Base-by-base conservation (phyloP, 1,140 invertebrate genomes). In the Aleiodes sp. region DNA sequence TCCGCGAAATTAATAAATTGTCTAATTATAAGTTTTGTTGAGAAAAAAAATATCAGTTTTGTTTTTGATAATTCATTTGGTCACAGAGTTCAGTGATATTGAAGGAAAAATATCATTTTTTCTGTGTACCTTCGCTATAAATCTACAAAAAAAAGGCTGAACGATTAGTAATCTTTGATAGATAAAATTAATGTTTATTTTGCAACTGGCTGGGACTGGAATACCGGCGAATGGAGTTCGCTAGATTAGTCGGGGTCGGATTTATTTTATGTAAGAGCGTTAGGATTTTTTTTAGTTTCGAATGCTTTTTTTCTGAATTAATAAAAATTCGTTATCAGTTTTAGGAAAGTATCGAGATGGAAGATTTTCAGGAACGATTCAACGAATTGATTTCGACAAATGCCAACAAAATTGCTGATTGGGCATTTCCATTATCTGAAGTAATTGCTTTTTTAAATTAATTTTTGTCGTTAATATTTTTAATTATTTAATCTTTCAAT, bases 121-220 rank as follows among this genome's bases (percentile, higher is more conserved):
- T 12, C 3, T 26, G 46, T 46, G 26, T 2, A 52, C 16, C 26
- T 26, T 10, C 10, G 8, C 2, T 7, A 43, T 2, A 52, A 43
- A 16, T 16, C 46, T 10, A 3, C 12, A 24, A 9, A 52, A 52
- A 52, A 3, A 16, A 26, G 46, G n/a, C n/a, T n/a, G n/a, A n/a
- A n/a, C n/a, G n/a, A 52, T 52, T 52, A 52, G 46, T 24, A 52
- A 52, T 52, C 46, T 52, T 24, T 16, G 46, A 52, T 52, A 24
- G 46, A 52, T 52, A 52, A 52, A 52, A 24, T 52, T 52, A 24
- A 52, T 52, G 4, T 52, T 52, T 12, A 52, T 52, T 52, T 19
- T 52, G 46, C 19, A 52, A 52, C 21, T 6, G 39, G 39, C n/a
- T 7, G 7, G 14, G 4, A 21, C 26, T 24, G 46, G 16, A 52